Evolutionary conservation across 2,888 invertebrate genomes (phyloP), one percentile per base, ranked within the genome.

Genomic region (Pollenia griseotomentosa): DNA sequence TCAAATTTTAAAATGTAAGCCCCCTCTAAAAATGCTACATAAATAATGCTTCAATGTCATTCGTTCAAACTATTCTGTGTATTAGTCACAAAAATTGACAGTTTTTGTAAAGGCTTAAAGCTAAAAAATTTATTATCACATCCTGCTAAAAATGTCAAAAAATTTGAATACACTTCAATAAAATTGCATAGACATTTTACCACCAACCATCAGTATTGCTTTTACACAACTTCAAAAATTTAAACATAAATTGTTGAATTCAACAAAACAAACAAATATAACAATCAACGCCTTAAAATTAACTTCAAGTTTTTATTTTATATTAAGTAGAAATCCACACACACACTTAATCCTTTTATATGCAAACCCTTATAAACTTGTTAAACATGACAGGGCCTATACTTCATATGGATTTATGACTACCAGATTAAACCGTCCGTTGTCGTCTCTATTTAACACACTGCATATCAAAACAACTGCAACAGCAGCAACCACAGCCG

Each of bases 361-460:
- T 11, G n/a, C 33, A 66, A 81, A 74, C 63, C 81, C 57, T 51
- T 53, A 82, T 81, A 77, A 75, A 61, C 63, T 70, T 81, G 81
- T 81, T 74, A 66, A 81, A 70, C 68, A 83, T 83, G 82, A 83
- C 82, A 83, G 12, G 8, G 44, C 46, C 70, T 53, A 75, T 75
- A 81, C 73, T 57, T 84, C 82, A 74, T 82, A 46, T 46, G 48
- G 70, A 87, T 87, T 87, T 87, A 87, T 87, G 74, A 42, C 87
- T 78, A 78, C 84, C 74, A 87, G 83, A 86, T 86, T 86, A 86
- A 74, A 53, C 44, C 61, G n/a, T 65, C 70, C n/a, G 70, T 40
- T 68, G n/a, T 65, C 70, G 19, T 77, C 46, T 68, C 48, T 51
- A 55, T 40, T 75, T 46, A 61, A 75, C 23, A 71, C 44, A 44